Evolutionary conservation across 2,888 invertebrate genomes (phyloP).

Genomic region (Eupithecia pulchellata): DNA sequence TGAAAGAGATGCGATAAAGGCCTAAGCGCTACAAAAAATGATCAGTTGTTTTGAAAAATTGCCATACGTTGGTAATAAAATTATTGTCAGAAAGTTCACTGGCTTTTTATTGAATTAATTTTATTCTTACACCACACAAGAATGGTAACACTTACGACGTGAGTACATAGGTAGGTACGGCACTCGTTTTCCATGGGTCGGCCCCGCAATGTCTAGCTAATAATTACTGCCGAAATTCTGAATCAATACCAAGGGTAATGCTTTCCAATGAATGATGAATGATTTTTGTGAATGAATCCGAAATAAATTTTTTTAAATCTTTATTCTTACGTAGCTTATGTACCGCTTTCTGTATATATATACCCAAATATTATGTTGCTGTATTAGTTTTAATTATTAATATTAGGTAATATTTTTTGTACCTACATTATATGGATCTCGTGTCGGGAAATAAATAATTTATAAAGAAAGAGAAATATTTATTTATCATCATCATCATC

Average conservation of each 20-base stretch:
- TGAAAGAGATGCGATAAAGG: background rate
- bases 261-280: too few relatives aligned
- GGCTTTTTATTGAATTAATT: background rate
- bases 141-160: slow-evolving; percentile 18
- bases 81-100: background rate
- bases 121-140: slow-evolving; percentile 15
- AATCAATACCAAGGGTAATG: slow-evolving; percentile 11
- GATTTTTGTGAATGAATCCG: background rate
- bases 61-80: background rate
- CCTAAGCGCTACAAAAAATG: background rate
- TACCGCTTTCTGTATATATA: too few relatives aligned
- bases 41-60: background rate
- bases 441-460: too few relatives aligned
- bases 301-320: too few relatives aligned
- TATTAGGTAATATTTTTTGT: too few relatives aligned
- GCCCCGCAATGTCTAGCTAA: slow-evolving; percentile 20
- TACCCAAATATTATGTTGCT: too few relatives aligned
- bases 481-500: too few relatives aligned
- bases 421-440: too few relatives aligned
- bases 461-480: too few relatives aligned
- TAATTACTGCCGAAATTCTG: background rate
- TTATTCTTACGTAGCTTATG: too few relatives aligned
- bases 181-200: slow-evolving; percentile 19
- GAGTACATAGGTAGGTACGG: background rate
- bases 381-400: too few relatives aligned